Conservation (phyloP, 2,888 invertebrate species). For the Cistogaster globosa region DNA sequence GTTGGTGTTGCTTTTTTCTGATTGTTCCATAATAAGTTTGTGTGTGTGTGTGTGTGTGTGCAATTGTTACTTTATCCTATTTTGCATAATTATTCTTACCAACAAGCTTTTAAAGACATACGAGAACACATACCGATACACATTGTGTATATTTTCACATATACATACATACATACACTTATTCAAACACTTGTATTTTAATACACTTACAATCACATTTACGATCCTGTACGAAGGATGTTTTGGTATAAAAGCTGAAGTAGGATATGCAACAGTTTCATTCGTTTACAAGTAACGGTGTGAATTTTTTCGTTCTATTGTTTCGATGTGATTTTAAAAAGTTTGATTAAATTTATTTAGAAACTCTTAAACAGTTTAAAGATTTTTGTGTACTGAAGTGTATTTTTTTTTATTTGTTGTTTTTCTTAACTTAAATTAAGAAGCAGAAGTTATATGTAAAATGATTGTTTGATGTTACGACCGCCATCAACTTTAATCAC, state of each 20-base stretch:
- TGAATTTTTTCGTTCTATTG: conserved; percentile 17
- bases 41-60: conserved; percentile 10
- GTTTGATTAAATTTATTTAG: conserved; percentile 13
- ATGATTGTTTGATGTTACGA: conserved; percentile 2
- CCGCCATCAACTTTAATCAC: conserved; percentile 15
- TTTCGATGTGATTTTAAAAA: background rate
- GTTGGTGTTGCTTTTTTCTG: background rate
- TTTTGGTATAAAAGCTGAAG: conserved; percentile 72
- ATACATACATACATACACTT: conserved; percentile 10
- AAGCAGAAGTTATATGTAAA: background rate
- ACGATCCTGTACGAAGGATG: conserved; percentile 43
- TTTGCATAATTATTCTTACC: conserved; percentile 73
- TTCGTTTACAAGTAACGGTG: conserved; percentile 71
- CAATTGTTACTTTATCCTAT: conserved; percentile 59
- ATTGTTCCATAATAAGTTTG: conserved; percentile 20
- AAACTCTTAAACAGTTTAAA: conserved; percentile 19
- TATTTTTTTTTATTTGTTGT: background rate
- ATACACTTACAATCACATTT: conserved; percentile 27
- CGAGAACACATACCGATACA: conserved; percentile 3
- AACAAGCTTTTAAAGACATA: conserved; percentile 57
- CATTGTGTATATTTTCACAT: conserved; percentile 37
- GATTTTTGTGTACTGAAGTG: background rate
- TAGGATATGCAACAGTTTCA: conserved; percentile 73
- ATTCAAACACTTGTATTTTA: conserved; percentile 32
- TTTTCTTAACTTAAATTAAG: conserved; percentile 2